Base-by-base conservation (phyloP, 2,113 vertebrate species). In the Carettochelys insculpta region DNA sequence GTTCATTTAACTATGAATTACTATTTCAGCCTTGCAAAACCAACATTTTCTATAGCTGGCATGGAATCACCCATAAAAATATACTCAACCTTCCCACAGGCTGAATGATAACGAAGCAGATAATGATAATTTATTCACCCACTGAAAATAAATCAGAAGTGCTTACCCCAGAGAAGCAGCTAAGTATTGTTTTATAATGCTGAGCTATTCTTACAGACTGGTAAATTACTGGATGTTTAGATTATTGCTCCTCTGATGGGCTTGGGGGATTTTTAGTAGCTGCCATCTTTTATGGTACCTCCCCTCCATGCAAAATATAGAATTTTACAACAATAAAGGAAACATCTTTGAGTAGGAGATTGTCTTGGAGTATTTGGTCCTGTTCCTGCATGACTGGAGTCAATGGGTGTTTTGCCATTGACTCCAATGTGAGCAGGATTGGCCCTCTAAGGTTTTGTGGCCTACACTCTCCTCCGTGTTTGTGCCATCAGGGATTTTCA, bases 181-280 rank as follows among this genome's bases (percentile, higher is more conserved):
- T 43, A 41, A 13, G 52, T 1, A 0, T 24, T 29, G 77, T 0
- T 5, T 43, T 79, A 75, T 38, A 80, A 65, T 29, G 47, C 31
- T 0, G 0, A 24, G 11, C 16, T 29, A 17, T 8, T 45, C 17
- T 0, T 11, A 41, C 5, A 0, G 41, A 41, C 25, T 41, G 43
- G 12, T 43, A 43, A 1, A 2, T 34, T 80, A 85, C 85, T 83
- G 24, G 78, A 83, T n/a, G 82, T 4, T 38, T 50, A 22, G 51
- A 7, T 4, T 65, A 77, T 75, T 34, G 61, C 10, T 53, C 31
- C 19, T 68, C 61, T 68, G 61, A 68, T 20, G 38, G 61, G 19
- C 17, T 85, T n/a, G 1, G 73, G 20, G 29, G 43, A 41, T 41
- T 68, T 87, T 65, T 45, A 25, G 25, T 27, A 12, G 8, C 3